Conservation (phyloP, 2,113 vertebrate species). For the Scomber scombrus region DNA sequence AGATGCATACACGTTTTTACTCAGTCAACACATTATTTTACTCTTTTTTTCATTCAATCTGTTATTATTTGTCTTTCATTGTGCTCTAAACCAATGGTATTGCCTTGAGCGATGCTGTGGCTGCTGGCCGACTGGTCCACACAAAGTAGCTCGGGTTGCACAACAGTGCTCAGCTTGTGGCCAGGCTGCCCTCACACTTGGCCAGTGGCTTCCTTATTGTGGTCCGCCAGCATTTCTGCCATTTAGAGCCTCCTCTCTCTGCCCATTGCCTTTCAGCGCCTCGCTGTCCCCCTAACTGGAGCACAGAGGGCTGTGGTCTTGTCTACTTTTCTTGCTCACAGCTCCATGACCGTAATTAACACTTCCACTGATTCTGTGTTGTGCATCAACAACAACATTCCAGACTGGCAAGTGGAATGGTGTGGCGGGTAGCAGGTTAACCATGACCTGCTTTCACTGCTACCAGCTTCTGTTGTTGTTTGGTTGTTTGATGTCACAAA, state of each 20-base stretch:
- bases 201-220: slow-evolving; percentile 78
- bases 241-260: slow-evolving; percentile 68
- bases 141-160: slow-evolving; percentile 61
- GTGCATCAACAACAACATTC: slow-evolving; percentile 85
- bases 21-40: slow-evolving; percentile 38
- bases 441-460: slow-evolving; percentile 62
- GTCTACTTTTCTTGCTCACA: slow-evolving; percentile 77
- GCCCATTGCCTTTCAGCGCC: slow-evolving; percentile 12
- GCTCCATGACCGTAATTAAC: slow-evolving; percentile 83
- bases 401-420: slow-evolving; percentile 75
- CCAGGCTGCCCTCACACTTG: slow-evolving; percentile 76
- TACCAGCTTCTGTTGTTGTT: slow-evolving; percentile 68
- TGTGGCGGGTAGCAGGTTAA: slow-evolving; percentile 51
- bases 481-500: slow-evolving; percentile 40
- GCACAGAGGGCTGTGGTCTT: slow-evolving; percentile 74
- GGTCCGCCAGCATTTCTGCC: slow-evolving; percentile 78
- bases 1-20: slow-evolving; percentile 15
- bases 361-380: slow-evolving; percentile 75
- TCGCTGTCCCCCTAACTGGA: slow-evolving; percentile 58
- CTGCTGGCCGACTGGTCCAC: slow-evolving; percentile 50
- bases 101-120: slow-evolving; percentile 54
- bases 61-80: slow-evolving; percentile 48
- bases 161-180: slow-evolving; percentile 74
- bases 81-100: slow-evolving; percentile 40
- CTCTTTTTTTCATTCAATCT: slow-evolving; percentile 25